These are phyloP conservation scores for Seladonia tumulorum DNA, from an alignment of 2,888 invertebrate genomes.

Conservation along the genomic window DNA sequence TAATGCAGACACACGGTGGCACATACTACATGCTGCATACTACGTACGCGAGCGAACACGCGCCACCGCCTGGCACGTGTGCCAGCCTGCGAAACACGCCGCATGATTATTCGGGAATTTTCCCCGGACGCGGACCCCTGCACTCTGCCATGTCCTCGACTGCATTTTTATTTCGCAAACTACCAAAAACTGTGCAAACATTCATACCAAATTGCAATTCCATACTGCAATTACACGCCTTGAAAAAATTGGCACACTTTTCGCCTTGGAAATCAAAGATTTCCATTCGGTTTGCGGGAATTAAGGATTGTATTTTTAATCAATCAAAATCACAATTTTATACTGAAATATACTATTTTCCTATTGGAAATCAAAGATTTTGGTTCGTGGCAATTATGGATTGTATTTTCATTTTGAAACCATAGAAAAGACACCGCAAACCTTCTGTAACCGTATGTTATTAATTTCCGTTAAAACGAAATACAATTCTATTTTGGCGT, in stretches of 20 bases:
- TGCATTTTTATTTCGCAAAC: background rate
- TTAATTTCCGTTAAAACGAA: too few relatives aligned
- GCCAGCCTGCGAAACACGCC: constrained; percentile 11
- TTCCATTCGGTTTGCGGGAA: too few relatives aligned
- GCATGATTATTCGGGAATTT: constrained; percentile 39
- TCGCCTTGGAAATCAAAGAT: too few relatives aligned
- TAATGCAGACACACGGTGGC: constrained; percentile 64
- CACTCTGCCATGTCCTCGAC: background rate
- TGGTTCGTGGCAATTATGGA: too few relatives aligned
- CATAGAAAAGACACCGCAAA: too few relatives aligned
- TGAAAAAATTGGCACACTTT: background rate
- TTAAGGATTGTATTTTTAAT: too few relatives aligned
- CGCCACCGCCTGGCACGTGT: constrained; percentile 47
- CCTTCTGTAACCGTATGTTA: too few relatives aligned
- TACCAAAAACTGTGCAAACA: background rate
- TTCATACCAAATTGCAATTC: background rate
- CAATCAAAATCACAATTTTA: too few relatives aligned
- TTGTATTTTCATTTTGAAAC: too few relatives aligned
- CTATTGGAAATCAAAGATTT: too few relatives aligned
- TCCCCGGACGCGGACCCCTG: constrained; percentile 41
- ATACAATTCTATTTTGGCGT: too few relatives aligned
- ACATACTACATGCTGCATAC: constrained; percentile 12
- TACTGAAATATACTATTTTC: too few relatives aligned
- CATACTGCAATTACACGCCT: background rate
- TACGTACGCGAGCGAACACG: constrained; percentile 26